A percentile compares a stretch with the other conserved stretches of the same genome.
These are phyloP conservation scores for Melopsittacus undulatus DNA, from an alignment of 2,797 vertebrate genomes.

Conservation along the genomic window DNA sequence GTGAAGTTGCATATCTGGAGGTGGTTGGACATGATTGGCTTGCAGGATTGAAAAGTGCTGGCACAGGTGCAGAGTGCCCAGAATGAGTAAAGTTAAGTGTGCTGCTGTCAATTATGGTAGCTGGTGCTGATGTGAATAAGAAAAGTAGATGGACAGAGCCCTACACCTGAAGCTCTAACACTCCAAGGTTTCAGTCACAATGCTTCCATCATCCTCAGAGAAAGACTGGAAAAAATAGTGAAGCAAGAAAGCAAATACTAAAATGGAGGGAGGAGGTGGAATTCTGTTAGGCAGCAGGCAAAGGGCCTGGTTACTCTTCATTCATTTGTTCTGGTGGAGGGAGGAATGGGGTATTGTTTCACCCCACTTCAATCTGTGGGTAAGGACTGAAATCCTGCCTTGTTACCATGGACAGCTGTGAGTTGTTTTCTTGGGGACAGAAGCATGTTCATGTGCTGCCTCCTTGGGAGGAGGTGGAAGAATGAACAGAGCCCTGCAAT, in stretches of 20 bases:
- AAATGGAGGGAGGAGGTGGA: background rate
- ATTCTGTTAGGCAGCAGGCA: background rate
- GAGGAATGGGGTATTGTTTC: background rate
- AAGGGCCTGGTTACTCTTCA: background rate
- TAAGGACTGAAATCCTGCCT: background rate
- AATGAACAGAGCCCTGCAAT: conserved; percentile 27
- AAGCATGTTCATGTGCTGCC: background rate
- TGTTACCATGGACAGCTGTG: background rate
- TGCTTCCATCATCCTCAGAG: background rate
- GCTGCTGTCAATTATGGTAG: background rate
- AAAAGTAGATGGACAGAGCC: background rate
- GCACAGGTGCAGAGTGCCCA: background rate
- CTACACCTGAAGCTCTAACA: background rate
- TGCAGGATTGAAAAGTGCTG: background rate
- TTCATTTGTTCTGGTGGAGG: background rate
- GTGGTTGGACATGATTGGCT: background rate
- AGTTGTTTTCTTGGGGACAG: background rate
- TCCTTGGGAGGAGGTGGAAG: conserved; percentile 4
- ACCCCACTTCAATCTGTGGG: background rate
- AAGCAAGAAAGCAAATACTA: background rate
- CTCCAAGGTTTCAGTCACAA: background rate
- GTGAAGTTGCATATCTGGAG: background rate
- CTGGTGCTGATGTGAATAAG: background rate
- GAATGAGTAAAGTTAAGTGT: background rate
- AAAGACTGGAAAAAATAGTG: background rate